These are phyloP conservation scores for Mongoloraphidia duomilia DNA, from an alignment of 2,888 invertebrate genomes.

Conservation along the genomic window DNA sequence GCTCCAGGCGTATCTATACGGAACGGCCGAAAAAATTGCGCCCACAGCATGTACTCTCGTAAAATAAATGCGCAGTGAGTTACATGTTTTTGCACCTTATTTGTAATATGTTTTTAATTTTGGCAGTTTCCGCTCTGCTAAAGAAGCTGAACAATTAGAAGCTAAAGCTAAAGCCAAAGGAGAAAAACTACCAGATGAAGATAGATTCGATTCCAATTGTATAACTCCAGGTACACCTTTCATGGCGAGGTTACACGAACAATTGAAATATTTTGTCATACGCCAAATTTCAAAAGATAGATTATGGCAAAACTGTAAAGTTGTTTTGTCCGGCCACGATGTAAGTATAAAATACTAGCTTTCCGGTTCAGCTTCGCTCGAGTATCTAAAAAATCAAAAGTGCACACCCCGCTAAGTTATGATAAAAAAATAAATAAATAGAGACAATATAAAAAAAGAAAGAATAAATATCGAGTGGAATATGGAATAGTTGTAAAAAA, in stretches of 20 bases:
- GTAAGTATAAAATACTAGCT: conserved; percentile 30
- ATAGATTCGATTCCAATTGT: conserved; percentile 92
- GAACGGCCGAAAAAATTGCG: too few relatives aligned
- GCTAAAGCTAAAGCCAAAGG: conserved; percentile 63
- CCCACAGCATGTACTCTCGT: too few relatives aligned
- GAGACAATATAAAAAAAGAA: too few relatives aligned
- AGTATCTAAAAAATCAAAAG: too few relatives aligned
- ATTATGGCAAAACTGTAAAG: conserved; percentile 72
- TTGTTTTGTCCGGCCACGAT: conserved; percentile 87
- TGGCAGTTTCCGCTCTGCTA: conserved; percentile 69
- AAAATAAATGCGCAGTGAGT: too few relatives aligned
- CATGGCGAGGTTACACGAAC: conserved; percentile 79
- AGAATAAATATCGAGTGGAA: too few relatives aligned
- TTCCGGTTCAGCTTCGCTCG: too few relatives aligned
- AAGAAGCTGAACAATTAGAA: conserved; percentile 68
- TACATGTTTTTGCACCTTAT: too few relatives aligned
- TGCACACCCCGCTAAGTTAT: too few relatives aligned
- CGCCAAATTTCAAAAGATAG: conserved; percentile 73
- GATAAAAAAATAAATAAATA: too few relatives aligned
- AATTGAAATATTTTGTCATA: conserved; percentile 74
- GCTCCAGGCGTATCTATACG: too few relatives aligned
- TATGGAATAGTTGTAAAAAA: too few relatives aligned
- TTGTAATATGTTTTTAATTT: neutral
- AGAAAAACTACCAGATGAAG: conserved; percentile 60
- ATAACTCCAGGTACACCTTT: conserved; percentile 94